Conservation (phyloP, 2,797 vertebrate species). For the Coluber constrictor region DNA sequence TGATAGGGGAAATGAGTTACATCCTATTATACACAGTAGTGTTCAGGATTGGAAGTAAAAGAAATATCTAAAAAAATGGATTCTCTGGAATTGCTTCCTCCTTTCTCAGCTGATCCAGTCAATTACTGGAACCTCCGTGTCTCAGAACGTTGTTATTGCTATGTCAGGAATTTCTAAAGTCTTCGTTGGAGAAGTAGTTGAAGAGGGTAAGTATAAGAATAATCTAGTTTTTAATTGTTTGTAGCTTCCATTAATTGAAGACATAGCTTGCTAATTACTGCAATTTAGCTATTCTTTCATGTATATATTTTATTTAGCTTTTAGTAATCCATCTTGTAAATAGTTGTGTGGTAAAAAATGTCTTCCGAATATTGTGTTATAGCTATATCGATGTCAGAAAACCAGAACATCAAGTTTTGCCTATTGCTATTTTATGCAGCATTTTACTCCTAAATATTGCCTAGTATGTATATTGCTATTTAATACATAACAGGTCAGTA, state of each 20-base stretch:
- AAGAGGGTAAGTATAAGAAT: conserved; percentile 83
- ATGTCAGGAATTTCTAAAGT: conserved; percentile 98
- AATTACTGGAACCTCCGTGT: conserved; percentile 95
- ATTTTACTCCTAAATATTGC: neutral
- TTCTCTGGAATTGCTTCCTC: neutral
- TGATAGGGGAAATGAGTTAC: neutral
- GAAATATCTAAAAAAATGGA: neutral
- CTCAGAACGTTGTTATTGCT: conserved; percentile 98
- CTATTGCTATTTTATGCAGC: neutral
- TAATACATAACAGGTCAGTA: neutral
- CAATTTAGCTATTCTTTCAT: neutral
- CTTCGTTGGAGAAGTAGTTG: conserved; percentile 86
- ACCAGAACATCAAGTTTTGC: neutral
- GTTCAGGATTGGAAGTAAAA: neutral
- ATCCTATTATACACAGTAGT: neutral
- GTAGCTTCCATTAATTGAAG: neutral
- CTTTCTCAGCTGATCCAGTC: conserved; percentile 88
- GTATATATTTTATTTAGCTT: neutral
- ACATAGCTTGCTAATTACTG: neutral
- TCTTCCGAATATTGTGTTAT: neutral
- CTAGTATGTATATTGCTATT: neutral
- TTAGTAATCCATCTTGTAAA: neutral
- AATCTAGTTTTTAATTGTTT: neutral
- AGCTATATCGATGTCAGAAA: neutral
- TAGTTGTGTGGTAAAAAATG: neutral